Conservation (phyloP, 2,113 vertebrate genomes). For the Pelvicachromis taeniatus region DNA sequence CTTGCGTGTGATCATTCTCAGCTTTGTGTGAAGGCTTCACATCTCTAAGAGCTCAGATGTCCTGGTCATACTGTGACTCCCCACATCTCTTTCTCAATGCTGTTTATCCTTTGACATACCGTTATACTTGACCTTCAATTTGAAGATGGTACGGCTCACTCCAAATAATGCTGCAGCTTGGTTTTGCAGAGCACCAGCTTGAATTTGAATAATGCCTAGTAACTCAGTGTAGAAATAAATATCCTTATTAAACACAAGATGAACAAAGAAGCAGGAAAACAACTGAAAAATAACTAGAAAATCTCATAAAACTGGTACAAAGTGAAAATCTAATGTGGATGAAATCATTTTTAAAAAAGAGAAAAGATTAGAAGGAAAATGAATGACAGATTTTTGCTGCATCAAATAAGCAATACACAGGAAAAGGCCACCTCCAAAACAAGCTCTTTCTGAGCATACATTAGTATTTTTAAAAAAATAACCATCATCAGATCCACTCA, state of each 20-base stretch:
- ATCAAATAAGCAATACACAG: background rate
- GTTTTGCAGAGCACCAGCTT: too few species aligned
- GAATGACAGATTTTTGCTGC: background rate
- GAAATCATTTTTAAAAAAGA: background rate
- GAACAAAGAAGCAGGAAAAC: accelerated
- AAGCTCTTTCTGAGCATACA: background rate
- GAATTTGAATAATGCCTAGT: too few species aligned
- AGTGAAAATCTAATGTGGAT: accelerated
- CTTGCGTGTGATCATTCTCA: accelerated
- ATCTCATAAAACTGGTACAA: accelerated
- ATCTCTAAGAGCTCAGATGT: background rate
- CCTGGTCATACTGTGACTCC: background rate
- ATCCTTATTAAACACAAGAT: background rate
- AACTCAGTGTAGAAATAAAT: too few species aligned
- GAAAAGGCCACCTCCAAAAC: background rate
- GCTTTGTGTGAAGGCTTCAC: background rate
- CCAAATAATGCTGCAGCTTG: too few species aligned
- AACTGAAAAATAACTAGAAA: background rate
- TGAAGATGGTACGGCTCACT: background rate
- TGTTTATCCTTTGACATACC: background rate
- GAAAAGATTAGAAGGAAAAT: background rate
- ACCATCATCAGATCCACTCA: background rate
- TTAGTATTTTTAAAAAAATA: background rate
- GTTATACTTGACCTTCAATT: background rate
- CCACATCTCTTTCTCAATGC: background rate